A percentile compares a stretch with the other conserved stretches of the same genome.
Conservation (phyloP, 2,113 vertebrate genomes). For the Grantiella picta region DNA sequence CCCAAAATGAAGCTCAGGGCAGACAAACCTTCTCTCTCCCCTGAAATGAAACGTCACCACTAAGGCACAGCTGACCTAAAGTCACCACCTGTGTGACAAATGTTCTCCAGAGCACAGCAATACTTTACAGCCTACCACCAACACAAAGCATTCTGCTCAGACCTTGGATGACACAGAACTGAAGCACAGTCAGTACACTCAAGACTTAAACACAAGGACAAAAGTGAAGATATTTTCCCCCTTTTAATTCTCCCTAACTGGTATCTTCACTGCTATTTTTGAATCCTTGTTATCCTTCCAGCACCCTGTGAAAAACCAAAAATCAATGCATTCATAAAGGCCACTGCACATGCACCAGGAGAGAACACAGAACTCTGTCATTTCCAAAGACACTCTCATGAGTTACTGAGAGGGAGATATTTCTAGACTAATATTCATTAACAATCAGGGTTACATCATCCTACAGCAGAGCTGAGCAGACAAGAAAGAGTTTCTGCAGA, state of each 20-base stretch:
- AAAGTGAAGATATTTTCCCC: not conserved
- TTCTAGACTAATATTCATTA: conserved; percentile 32
- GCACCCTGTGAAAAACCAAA: not conserved
- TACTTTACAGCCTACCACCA: not conserved
- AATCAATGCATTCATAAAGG: not conserved
- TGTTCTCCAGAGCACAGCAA: not conserved
- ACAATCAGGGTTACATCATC: conserved; percentile 1
- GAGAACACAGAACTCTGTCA: not conserved
- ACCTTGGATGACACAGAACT: not conserved
- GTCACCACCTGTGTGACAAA: not conserved
- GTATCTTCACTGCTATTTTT: not conserved
- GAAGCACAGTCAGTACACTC: not conserved
- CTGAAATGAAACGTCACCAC: not conserved
- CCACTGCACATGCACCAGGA: not conserved
- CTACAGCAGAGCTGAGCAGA: conserved; percentile 23
- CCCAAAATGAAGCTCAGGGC: not conserved
- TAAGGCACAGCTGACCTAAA: not conserved
- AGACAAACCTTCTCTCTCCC: fast-evolving
- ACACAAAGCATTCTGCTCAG: not conserved
- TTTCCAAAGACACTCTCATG: not conserved
- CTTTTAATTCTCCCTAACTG: not conserved
- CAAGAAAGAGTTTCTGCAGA: conserved; percentile 13
- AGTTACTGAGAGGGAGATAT: not conserved
- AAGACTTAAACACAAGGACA: not conserved
- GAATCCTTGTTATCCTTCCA: not conserved